Base-by-base conservation (phyloP, 1,140 invertebrate species). In the Pseudomyrmex flavicornis region DNA sequence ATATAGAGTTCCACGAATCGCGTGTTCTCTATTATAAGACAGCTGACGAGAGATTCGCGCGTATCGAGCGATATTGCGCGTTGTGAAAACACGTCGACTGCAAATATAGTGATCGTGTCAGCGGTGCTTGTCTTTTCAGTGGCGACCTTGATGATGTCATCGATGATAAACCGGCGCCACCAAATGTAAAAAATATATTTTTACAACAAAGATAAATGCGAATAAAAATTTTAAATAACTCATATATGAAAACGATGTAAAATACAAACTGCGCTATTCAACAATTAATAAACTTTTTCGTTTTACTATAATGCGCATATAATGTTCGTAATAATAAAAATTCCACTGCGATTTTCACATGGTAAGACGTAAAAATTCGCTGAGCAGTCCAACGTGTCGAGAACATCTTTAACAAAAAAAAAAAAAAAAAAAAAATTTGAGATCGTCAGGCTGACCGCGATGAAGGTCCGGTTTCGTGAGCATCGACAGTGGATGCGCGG, bases 401-500 rank as follows among this genome's bases (percentile, higher is more conserved):
- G 1, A 35, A 35, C 4, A 35, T 35, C 4, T 35, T 35, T 5
- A 35, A 35, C 4, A 35, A 26, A 61, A 9, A 20, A 9, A n/a
- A 61, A 61, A 61, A 2, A 50, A 50, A 50, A 17, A 17, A 17
- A 17, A 17, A 17, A 17, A 17, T 91, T 96, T 96, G 26, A 96
- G 93, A 72, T 96, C 96, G 54, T 96, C 96, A 0, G 94, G 93
- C 52, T 93, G 93, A 62, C 93, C 92, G 72, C 96, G 94, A 91
- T 97, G 96, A 17, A 97, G 93, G 83, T 97, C 97, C n/a, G 96
- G 96, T 88, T 97, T 97, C 20, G 95, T 95, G 56, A 96, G 91
- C 95, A 96, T 96, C 13, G 95, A 95, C 1, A 97, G 95, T 1
- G 97, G 96, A 93, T 97, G 97, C 69, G 96, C 95, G 1, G 95